Evolutionary conservation across 2,113 vertebrate genomes (phyloP).

Genomic region (Gobius niger): DNA sequence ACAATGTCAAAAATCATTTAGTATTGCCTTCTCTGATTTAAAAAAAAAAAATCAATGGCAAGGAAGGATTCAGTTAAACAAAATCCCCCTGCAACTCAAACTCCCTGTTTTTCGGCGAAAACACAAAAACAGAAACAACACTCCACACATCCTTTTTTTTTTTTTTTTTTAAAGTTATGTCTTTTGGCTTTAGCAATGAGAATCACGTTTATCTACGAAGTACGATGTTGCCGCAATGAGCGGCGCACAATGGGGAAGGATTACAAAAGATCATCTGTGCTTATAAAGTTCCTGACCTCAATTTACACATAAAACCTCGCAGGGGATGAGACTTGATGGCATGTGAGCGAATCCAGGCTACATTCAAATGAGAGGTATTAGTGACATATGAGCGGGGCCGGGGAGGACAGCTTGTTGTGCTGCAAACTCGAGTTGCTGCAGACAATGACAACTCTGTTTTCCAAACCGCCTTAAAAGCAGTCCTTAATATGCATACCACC

Average conservation of each 20-base stretch:
- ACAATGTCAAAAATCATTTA: not conserved
- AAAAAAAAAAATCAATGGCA: not conserved
- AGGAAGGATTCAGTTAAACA: not conserved
- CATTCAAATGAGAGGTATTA: conserved; percentile 40
- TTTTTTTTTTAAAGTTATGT: not conserved
- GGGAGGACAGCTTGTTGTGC: not conserved
- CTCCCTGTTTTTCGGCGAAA: not conserved
- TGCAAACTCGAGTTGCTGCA: conserved; percentile 31
- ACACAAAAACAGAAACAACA: conserved; percentile 8
- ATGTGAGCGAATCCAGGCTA: conserved; percentile 16
- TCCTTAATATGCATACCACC: conserved; percentile 21
- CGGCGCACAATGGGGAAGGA: conserved; percentile 41
- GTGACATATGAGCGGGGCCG: conserved; percentile 26
- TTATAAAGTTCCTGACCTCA: conserved; percentile 61
- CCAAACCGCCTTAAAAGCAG: conserved; percentile 29
- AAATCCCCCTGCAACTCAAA: conserved; percentile 1
- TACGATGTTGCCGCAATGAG: conserved; percentile 18
- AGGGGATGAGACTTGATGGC: conserved; percentile 29
- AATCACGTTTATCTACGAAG: conserved; percentile 28
- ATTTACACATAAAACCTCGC: conserved; percentile 52
- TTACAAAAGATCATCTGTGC: conserved; percentile 60
- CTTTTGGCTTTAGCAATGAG: conserved; percentile 22
- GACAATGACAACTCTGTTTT: conserved; percentile 49
- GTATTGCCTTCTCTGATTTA: not conserved
- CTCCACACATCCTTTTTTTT: conserved; percentile 4